phyloP scores from a whole-genome alignment of 1,140 invertebrate species.

The Drosophila pachea region DNA sequence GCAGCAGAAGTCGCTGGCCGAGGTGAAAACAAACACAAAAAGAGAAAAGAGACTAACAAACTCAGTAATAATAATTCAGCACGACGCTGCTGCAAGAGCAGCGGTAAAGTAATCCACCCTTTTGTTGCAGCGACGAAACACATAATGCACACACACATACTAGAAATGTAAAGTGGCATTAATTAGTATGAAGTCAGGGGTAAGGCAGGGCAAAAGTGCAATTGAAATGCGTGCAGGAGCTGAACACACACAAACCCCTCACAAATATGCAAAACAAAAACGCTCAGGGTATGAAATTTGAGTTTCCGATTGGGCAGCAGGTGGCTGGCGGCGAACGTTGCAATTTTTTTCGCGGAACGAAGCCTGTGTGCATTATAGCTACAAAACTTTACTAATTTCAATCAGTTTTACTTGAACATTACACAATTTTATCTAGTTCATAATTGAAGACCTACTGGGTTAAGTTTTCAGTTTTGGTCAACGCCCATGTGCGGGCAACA shows the following conservation, averaged over 20 bases:
- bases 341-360: slow-evolving; percentile 10
- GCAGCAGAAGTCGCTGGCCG: slow-evolving; percentile 73
- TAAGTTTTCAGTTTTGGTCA: slow-evolving; percentile 59
- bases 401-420: background rate
- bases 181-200: slow-evolving; percentile 61
- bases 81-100: slow-evolving; percentile 23
- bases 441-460: background rate
- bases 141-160: slow-evolving; percentile 15
- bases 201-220: slow-evolving; percentile 66
- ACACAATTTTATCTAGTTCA: background rate
- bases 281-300: slow-evolving; percentile 48
- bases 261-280: slow-evolving; percentile 42
- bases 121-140: slow-evolving; percentile 17
- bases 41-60: slow-evolving; percentile 39
- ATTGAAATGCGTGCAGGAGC: slow-evolving; percentile 56
- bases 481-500: slow-evolving; percentile 69
- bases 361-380: slow-evolving; percentile 5
- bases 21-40: slow-evolving; percentile 64
- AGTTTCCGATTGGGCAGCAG: slow-evolving; percentile 67
- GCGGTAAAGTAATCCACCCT: slow-evolving; percentile 66
- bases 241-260: slow-evolving; percentile 36
- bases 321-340: slow-evolving; percentile 28
- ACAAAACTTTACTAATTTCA: background rate
- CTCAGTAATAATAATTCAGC: slow-evolving; percentile 64
- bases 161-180: slow-evolving; percentile 61